Conservation (phyloP, 2,888 invertebrate genomes). For the Eupithecia subumbrata region DNA sequence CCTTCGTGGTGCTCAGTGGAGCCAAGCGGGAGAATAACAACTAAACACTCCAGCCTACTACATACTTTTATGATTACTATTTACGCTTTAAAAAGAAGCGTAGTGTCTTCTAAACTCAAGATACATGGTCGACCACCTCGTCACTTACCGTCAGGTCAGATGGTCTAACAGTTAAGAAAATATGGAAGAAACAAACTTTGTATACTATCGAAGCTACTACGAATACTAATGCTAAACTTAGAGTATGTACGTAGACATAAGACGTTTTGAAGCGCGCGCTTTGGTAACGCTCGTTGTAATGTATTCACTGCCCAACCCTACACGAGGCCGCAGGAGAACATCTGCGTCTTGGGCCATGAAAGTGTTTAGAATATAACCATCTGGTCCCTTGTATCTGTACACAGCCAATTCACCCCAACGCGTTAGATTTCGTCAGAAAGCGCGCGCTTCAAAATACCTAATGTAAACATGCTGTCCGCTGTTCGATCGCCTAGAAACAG, state of each 20-base stretch:
- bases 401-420: neutral
- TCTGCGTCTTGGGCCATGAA: too few relatives aligned
- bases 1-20: slow-evolving; percentile 96
- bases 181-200: neutral
- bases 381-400: neutral
- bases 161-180: neutral
- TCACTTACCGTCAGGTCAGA: neutral
- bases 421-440: neutral
- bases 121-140: neutral
- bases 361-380: neutral
- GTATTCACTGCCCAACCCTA: too few relatives aligned
- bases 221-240: neutral
- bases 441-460: neutral
- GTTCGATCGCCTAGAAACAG: neutral
- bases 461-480: neutral
- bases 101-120: neutral
- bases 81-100: neutral
- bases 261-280: neutral
- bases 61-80: too few relatives aligned
- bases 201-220: neutral
- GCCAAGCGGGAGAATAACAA: slow-evolving; percentile 84
- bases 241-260: neutral
- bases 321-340: too few relatives aligned
- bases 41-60: slow-evolving; percentile 38
- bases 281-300: neutral